Conservation (phyloP, 2,113 vertebrate species). For the Theristicus caerulescens region DNA sequence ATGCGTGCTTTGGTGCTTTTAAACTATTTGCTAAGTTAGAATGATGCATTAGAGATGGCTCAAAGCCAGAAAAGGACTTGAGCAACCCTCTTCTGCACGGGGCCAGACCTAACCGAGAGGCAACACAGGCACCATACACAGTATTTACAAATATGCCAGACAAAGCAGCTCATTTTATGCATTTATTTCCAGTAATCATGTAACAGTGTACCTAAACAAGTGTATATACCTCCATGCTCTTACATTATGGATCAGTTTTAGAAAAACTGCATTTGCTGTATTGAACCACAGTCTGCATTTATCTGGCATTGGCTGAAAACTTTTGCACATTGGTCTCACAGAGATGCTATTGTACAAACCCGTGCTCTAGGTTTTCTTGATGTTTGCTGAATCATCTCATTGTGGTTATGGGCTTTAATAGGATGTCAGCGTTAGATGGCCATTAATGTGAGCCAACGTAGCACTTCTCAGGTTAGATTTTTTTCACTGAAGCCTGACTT, state of each 20-base stretch:
- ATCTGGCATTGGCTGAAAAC: background rate
- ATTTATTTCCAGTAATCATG: background rate
- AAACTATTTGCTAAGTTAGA: background rate
- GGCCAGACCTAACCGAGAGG: background rate
- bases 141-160: background rate
- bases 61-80: background rate
- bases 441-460: background rate
- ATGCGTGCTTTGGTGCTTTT: background rate
- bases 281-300: background rate
- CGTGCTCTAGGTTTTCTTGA: background rate
- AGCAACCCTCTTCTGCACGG: background rate
- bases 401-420: background rate
- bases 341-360: background rate
- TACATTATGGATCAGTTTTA: background rate
- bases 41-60: background rate
- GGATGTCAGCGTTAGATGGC: background rate
- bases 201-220: background rate
- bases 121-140: background rate
- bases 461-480: background rate
- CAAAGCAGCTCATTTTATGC: background rate
- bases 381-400: fast-evolving
- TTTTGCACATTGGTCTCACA: background rate
- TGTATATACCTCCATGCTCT: background rate
- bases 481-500: background rate
- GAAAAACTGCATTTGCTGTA: background rate